Conservation (phyloP, 1,140 invertebrate genomes). For the Dinoponera quadriceps region DNA sequence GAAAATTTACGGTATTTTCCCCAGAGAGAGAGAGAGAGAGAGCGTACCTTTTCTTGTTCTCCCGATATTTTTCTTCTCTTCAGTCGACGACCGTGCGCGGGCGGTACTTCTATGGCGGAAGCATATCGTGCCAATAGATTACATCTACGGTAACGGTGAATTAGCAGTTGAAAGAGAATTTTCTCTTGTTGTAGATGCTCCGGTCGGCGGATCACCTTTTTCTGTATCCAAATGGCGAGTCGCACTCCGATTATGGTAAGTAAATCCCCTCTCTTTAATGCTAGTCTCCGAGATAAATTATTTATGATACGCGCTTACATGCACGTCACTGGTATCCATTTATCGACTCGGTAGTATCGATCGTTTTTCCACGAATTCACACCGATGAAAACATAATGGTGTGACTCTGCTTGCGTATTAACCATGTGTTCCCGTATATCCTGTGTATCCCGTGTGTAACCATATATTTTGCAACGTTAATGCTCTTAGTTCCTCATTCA, state of each 20-base stretch:
- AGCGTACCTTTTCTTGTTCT: background rate
- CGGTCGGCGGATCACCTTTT: constrained; percentile 56
- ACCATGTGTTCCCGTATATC: too few species aligned
- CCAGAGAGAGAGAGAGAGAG: too few species aligned
- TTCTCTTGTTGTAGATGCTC: constrained; percentile 73
- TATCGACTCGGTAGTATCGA: constrained; percentile 36
- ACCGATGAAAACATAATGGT: constrained; percentile 37
- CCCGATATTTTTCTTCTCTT: background rate
- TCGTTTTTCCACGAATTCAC: constrained; percentile 44
- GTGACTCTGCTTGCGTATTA: too few species aligned
- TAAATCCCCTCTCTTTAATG: constrained; percentile 45
- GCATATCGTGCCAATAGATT: constrained; percentile 50
- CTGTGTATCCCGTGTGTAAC: too few species aligned
- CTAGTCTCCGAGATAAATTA: constrained; percentile 61
- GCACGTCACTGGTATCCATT: constrained; percentile 42
- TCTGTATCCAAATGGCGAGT: constrained; percentile 69
- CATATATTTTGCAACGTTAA: too few species aligned
- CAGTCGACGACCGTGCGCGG: background rate
- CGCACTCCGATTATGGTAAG: constrained; percentile 75
- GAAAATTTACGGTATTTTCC: constrained; percentile 40
- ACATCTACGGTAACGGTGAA: constrained; percentile 74
- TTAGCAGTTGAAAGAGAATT: constrained; percentile 60
- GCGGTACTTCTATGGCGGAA: constrained; percentile 16
- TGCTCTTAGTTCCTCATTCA: too few species aligned
- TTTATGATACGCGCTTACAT: constrained; percentile 58